A percentile compares a stretch with the other conserved stretches of the same genome.
These are phyloP conservation scores for Orgyia antiqua DNA, from an alignment of 2,888 invertebrate genomes.

Conservation along the genomic window DNA sequence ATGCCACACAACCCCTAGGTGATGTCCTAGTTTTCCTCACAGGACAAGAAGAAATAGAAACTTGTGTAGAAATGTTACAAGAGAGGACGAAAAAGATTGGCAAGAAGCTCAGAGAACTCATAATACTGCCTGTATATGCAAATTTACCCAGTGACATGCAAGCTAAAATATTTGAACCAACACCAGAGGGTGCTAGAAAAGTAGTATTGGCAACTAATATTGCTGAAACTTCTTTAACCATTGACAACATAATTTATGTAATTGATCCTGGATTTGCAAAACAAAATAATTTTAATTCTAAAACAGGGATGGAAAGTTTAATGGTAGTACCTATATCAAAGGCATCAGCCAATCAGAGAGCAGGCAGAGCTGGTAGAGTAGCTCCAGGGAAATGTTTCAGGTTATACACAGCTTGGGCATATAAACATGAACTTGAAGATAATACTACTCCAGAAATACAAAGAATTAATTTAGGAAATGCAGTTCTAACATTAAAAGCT, in stretches of 20 bases:
- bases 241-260: constrained; percentile 99
- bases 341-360: constrained; percentile 98
- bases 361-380: constrained; percentile 96
- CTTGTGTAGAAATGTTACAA: constrained; percentile 91
- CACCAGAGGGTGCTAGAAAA: constrained; percentile 97
- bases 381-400: constrained; percentile 99
- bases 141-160: constrained; percentile 99
- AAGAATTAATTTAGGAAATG: constrained; percentile 97
- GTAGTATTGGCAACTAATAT: constrained; percentile 99
- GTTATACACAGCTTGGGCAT: constrained; percentile 98
- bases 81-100: constrained; percentile 95
- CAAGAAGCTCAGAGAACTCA: constrained; percentile 93
- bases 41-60: constrained; percentile 94
- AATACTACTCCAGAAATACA: constrained; percentile 99
- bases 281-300: constrained; percentile 98
- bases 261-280: constrained; percentile 99
- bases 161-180: constrained; percentile 98
- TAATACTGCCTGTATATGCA: constrained; percentile 97
- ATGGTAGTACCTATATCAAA: constrained; percentile 99
- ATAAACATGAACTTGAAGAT: constrained; percentile 98
- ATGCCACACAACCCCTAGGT: constrained; percentile 96
- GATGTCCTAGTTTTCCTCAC: constrained; percentile 98
- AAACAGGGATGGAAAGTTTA: constrained; percentile 98
- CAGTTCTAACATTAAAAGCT: constrained; percentile 97
- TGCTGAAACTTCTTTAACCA: constrained; percentile 98